phyloP scores from a whole-genome alignment of 2,888 invertebrate genomes.

The Rhimphoctona megacephalus region DNA sequence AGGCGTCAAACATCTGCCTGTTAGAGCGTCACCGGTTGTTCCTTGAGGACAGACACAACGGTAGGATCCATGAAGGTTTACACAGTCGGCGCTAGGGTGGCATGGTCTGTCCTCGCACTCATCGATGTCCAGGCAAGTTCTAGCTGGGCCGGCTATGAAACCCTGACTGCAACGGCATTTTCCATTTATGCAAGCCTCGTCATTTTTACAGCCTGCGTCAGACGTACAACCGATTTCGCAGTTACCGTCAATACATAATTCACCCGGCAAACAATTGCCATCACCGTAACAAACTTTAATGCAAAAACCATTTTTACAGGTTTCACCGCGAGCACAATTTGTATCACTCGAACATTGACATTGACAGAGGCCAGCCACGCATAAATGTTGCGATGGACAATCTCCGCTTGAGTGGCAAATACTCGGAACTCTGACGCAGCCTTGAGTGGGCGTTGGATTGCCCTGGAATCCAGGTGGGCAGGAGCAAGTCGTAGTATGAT shows the following conservation, averaged over 20 bases:
- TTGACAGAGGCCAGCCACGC: constrained; percentile 92
- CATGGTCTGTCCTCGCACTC: constrained; percentile 93
- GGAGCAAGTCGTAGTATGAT: constrained; percentile 91
- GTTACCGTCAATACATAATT: constrained; percentile 93
- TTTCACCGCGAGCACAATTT: constrained; percentile 93
- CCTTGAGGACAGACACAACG: constrained; percentile 92
- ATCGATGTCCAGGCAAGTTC: constrained; percentile 91
- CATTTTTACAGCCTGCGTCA: constrained; percentile 92
- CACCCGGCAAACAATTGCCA: constrained; percentile 95
- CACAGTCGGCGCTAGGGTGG: constrained; percentile 92
- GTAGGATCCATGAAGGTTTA: constrained; percentile 92
- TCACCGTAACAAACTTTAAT: constrained; percentile 95
- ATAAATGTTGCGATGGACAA: constrained; percentile 92
- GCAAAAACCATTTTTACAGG: constrained; percentile 92
- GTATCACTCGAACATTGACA: constrained; percentile 91
- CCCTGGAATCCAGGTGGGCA: constrained; percentile 95
- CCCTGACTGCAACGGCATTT: constrained; percentile 93
- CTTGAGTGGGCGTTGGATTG: constrained; percentile 94
- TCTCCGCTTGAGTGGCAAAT: constrained; percentile 89
- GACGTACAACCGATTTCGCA: constrained; percentile 94
- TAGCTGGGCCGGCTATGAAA: constrained; percentile 90
- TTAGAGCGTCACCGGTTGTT: constrained; percentile 91
- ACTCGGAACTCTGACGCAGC: constrained; percentile 93
- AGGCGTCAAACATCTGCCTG: constrained; percentile 88
- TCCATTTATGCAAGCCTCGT: constrained; percentile 91